Evolutionary conservation across 1,140 invertebrate genomes (phyloP), one percentile per base, ranked within the genome.

Genomic region (Drosophila triauraria): DNA sequence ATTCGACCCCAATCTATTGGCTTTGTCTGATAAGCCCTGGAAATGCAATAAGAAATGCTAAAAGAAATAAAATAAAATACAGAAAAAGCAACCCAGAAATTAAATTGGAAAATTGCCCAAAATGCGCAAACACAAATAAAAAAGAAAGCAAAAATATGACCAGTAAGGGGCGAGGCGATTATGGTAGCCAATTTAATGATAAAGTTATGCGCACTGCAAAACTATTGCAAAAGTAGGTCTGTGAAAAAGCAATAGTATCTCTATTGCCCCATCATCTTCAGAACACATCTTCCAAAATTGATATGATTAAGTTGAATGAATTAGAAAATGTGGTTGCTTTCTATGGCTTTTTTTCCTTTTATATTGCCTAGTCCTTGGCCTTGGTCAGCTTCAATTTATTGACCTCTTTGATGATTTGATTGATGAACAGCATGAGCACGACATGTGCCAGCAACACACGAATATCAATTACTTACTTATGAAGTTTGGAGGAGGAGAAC

Each of bases 121-220:
- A 30, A 6, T 30, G 20, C 17, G 17, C 5, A 54, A 54, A 23
- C 30, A 53, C 5, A 30, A 30, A 30, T 30, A 6, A 6, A 30
- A 30, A 30, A 7, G 27, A 30, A 8, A 40, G 20, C 20, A 9
- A 57, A 71, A 43, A 57, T 56, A 32, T 58, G 32, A 46, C 27
- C 51, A 71, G 30, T 20, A 0, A 38, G 27, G 20, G 23, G 12
- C 20, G n/a, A 32, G 43, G 27, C 46, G 59, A 75, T 75, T 57
- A 38, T 17, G 32, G 53, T 32, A 44, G 43, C 51, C 72, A 58
- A 76, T 76, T 75, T 58, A 76, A 50, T 65, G 46, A 58, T 75
- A 64, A 58, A 75, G 32, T 44, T 67, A 50, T 40, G 32, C 54
- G 30, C 46, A 51, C 27, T 20, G 20, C 20, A 20, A 20, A 20